Percentiles rank a stretch among this genome's conserved stretches.
phyloP scores from a whole-genome alignment of 2,888 invertebrate genomes.

The Tuta absoluta region DNA sequence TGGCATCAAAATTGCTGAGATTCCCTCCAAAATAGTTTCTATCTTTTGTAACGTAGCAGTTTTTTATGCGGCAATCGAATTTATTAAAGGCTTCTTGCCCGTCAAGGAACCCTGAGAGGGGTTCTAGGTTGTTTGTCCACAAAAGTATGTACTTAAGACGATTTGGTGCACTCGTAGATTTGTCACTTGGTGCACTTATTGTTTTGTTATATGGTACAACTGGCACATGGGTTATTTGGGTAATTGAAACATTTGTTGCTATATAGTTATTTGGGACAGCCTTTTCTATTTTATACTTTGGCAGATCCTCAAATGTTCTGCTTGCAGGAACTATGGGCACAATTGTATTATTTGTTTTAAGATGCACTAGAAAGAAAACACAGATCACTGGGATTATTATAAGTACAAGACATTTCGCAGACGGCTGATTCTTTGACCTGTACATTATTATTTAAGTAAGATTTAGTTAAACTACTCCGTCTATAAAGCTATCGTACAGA shows the following conservation, averaged over 20 bases:
- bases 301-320: neutral
- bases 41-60: neutral
- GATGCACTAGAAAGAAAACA: neutral
- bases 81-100: neutral
- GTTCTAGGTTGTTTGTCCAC: neutral
- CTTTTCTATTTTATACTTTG: neutral
- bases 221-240: no score
- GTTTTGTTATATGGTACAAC: neutral
- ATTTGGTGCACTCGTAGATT: neutral
- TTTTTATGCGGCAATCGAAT: neutral
- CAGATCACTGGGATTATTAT: neutral
- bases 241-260: neutral
- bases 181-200: neutral
- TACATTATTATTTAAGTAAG: neutral
- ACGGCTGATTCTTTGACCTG: neutral
- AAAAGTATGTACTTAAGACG: slow-evolving; percentile 4
- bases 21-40: neutral
- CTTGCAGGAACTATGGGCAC: neutral
- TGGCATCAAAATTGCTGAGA: slow-evolving; percentile 16
- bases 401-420: neutral
- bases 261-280: neutral
- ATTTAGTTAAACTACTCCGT: neutral
- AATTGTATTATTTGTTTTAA: neutral
- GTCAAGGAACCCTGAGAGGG: neutral
- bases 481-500: neutral